A percentile compares a stretch with the other conserved stretches of the same genome.
Evolutionary conservation across 2,797 vertebrate species (phyloP).

Genomic region (Hybognathus amarus): DNA sequence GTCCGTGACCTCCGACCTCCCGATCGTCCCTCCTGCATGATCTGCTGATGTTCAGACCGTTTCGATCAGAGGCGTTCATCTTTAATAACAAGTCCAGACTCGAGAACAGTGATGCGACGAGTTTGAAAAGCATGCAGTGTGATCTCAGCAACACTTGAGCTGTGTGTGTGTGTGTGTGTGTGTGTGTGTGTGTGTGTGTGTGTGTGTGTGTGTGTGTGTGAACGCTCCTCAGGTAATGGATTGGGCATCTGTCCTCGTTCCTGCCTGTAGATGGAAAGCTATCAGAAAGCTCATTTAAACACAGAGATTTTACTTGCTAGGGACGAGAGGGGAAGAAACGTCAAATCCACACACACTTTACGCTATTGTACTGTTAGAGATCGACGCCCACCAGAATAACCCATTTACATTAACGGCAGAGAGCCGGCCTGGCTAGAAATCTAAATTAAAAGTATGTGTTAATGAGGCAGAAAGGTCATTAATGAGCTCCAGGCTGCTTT

Average conservation of each 20-base stretch:
- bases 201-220: not conserved
- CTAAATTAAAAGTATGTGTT: conserved; percentile 49
- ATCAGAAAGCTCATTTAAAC: conserved; percentile 56
- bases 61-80: too few species aligned
- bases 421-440: conserved; percentile 41
- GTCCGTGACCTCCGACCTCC: too few species aligned
- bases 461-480: conserved; percentile 59
- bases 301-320: conserved; percentile 39
- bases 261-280: conserved; percentile 47
- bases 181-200: too few species aligned
- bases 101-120: too few species aligned
- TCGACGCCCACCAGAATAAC: conserved; percentile 39
- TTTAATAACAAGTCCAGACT: too few species aligned
- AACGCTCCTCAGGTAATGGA: conserved; percentile 50
- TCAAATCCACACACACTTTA: not conserved
- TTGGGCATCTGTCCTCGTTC: conserved; percentile 31
- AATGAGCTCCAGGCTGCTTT: conserved; percentile 47
- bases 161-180: too few species aligned
- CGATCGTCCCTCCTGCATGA: too few species aligned
- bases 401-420: conserved; percentile 41
- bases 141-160: too few species aligned
- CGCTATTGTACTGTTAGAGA: conserved; percentile 38
- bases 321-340: conserved; percentile 1
- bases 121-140: too few species aligned
- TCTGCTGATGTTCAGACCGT: too few species aligned